phyloP scores from a whole-genome alignment of 2,888 invertebrate genomes.

The Cheilosia pagana region DNA sequence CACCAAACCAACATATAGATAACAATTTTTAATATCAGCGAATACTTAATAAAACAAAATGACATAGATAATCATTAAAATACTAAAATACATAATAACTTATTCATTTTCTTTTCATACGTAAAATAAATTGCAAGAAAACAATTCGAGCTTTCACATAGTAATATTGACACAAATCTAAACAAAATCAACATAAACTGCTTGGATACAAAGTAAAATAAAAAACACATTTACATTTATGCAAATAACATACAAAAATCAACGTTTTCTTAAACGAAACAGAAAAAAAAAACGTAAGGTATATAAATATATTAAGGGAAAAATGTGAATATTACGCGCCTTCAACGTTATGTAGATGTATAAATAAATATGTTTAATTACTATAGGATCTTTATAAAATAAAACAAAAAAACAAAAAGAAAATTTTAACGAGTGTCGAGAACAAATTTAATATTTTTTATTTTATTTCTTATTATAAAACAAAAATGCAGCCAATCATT shows the following conservation, averaged over 20 bases:
- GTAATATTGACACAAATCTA: conserved; percentile 69
- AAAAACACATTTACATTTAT: conserved; percentile 14
- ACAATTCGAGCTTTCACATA: conserved; percentile 73
- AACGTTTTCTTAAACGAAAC: conserved; percentile 51
- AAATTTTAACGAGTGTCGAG: conserved; percentile 51
- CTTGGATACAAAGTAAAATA: conserved; percentile 57
- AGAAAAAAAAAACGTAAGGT: conserved; percentile 49
- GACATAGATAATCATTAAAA: conserved; percentile 74
- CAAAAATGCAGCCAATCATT: conserved; percentile 67
- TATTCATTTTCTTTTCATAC: conserved; percentile 61
- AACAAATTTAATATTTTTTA: conserved; percentile 54
- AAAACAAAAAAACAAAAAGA: conserved; percentile 44
- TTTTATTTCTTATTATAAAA: conserved; percentile 56
- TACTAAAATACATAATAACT: conserved; percentile 51
- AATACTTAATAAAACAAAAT: conserved; percentile 65
- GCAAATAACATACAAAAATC: conserved; percentile 31
- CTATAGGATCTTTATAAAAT: conserved; percentile 65
- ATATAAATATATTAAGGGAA: conserved; percentile 67
- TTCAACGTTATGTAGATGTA: conserved; percentile 80
- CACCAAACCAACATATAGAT: conserved; percentile 72
- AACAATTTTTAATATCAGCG: conserved; percentile 61
- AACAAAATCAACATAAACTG: conserved; percentile 63
- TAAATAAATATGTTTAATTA: conserved; percentile 75
- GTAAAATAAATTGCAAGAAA: conserved; percentile 64
- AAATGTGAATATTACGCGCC: conserved; percentile 83